A percentile compares a stretch with the other conserved stretches of the same genome.
phyloP scores from a whole-genome alignment of 1,140 invertebrate genomes.

The Drosophila novamexicana region DNA sequence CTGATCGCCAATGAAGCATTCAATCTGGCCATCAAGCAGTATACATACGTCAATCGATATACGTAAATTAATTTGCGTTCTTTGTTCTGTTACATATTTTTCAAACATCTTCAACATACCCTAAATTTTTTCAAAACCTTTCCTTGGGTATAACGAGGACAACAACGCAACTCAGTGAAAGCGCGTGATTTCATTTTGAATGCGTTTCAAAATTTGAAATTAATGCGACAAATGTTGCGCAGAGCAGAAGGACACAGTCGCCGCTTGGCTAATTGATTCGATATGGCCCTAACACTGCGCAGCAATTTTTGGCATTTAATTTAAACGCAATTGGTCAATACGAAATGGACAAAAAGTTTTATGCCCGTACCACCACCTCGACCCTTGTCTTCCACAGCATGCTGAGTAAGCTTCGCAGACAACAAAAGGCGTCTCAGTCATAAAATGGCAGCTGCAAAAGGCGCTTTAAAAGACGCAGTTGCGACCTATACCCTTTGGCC shows the following conservation, averaged over 20 bases:
- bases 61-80: no score
- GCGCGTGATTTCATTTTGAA: constrained; percentile 70
- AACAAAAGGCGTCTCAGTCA: constrained; percentile 66
- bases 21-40: no score
- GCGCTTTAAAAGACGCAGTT: constrained; percentile 30
- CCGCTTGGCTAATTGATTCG: constrained; percentile 29
- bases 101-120: not conserved
- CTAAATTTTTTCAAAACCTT: not conserved
- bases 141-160: constrained; percentile 2
- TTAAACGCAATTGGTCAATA: constrained; percentile 40
- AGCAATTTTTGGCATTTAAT: constrained; percentile 49
- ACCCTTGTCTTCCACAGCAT: not conserved
- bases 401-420: constrained; percentile 15
- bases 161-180: constrained; percentile 2
- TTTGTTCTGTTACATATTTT: no score
- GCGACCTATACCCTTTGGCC: constrained; percentile 27
- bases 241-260: constrained; percentile 1
- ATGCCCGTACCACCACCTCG: not conserved
- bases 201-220: constrained; percentile 66
- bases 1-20: no score
- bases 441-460: constrained; percentile 68
- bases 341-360: constrained; percentile 26
- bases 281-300: not conserved
- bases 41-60: no score
- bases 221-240: constrained; percentile 68